Evolutionary conservation across 2,113 vertebrate species (phyloP).

Genomic region (Carassius carassius): DNA sequence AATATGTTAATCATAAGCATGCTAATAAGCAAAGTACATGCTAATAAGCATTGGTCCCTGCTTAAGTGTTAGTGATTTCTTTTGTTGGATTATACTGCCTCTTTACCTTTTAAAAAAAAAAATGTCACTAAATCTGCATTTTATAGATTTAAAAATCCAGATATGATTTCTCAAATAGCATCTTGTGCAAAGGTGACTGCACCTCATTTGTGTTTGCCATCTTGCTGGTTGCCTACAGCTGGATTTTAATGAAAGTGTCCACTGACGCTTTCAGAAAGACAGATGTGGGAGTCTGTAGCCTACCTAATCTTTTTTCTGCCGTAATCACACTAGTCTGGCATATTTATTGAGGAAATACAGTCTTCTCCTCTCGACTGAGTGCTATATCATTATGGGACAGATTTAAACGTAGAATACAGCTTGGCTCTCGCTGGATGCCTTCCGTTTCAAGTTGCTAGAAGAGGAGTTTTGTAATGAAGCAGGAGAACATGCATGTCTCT

Average conservation of each 20-base stretch:
- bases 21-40: no score
- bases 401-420: slow-evolving; percentile 14
- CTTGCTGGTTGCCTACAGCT: slow-evolving; percentile 39
- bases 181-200: neutral
- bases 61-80: no score
- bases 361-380: slow-evolving; percentile 12
- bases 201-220: slow-evolving; percentile 33
- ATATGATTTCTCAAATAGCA: slow-evolving; percentile 35
- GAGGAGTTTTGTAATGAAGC: neutral
- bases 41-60: no score
- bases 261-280: slow-evolving; percentile 51
- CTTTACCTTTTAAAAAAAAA: neutral
- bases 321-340: slow-evolving; percentile 53
- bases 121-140: neutral
- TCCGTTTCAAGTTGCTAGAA: slow-evolving; percentile 9
- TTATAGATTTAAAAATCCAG: neutral
- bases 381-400: slow-evolving; percentile 43
- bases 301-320: slow-evolving; percentile 26
- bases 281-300: slow-evolving; percentile 45
- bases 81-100: neutral
- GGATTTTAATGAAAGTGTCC: slow-evolving; percentile 58
- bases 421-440: neutral
- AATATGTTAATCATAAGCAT: no score
- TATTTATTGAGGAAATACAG: slow-evolving; percentile 51
- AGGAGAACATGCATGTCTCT: slow-evolving; percentile 28